These are phyloP conservation scores for Atherix ibis DNA, from an alignment of 2,888 invertebrate genomes.

Conservation along the genomic window DNA sequence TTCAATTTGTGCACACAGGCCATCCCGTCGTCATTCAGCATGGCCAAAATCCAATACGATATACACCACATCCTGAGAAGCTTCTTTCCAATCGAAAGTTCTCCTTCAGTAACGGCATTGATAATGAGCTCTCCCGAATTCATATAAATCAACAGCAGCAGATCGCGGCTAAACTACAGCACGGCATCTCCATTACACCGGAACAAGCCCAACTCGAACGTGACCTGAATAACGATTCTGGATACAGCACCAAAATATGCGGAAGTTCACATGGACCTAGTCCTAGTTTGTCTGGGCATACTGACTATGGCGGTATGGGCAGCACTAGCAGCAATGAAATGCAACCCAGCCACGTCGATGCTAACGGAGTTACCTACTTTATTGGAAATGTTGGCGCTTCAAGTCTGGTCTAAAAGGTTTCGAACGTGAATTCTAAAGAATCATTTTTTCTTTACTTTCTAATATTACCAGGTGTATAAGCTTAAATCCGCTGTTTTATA, in stretches of 20 bases:
- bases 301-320: slow-evolving; percentile 10
- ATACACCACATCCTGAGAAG: slow-evolving; percentile 10
- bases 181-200: slow-evolving; percentile 13
- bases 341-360: slow-evolving; percentile 4
- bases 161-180: slow-evolving; percentile 7
- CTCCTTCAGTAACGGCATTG: slow-evolving; percentile 10
- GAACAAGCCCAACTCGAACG: slow-evolving; percentile 35
- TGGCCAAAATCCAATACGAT: no score
- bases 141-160: slow-evolving; percentile 10
- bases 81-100: slow-evolving; percentile 13
- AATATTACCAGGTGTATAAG: no score
- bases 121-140: slow-evolving; percentile 9
- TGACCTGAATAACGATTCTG: slow-evolving; percentile 68
- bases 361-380: slow-evolving; percentile 13
- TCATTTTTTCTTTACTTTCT: no score
- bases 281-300: slow-evolving; percentile 48
- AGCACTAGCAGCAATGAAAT: slow-evolving; percentile 1
- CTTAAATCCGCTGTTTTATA: no score
- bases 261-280: slow-evolving; percentile 63
- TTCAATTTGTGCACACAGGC: no score
- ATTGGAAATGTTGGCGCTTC: slow-evolving; percentile 39
- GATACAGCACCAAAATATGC: slow-evolving; percentile 69
- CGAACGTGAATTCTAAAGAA: no score
- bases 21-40: no score
- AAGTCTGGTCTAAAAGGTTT: slow-evolving; percentile 51